phyloP scores from a whole-genome alignment of 2,113 vertebrate species.

The Trematomus loennbergii region DNA sequence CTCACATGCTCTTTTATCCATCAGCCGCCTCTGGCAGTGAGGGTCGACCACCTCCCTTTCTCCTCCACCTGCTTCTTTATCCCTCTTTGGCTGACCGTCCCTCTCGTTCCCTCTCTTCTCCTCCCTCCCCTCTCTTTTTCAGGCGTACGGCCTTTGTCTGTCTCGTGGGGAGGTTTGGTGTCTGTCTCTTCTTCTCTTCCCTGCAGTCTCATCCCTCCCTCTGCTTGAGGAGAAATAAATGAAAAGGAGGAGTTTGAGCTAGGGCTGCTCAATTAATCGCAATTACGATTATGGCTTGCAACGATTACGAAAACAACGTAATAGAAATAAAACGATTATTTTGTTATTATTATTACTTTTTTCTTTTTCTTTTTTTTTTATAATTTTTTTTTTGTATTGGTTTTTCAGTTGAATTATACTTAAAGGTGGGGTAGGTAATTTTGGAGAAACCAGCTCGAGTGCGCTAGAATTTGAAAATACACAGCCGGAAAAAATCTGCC shows the following conservation, averaged over 20 bases:
- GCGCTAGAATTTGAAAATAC: too few relatives aligned
- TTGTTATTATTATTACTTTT: too few relatives aligned
- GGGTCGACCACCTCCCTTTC: slow-evolving; percentile 35
- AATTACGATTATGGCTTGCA: too few relatives aligned
- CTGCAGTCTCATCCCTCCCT: slow-evolving; percentile 34
- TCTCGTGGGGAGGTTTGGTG: slow-evolving; percentile 49
- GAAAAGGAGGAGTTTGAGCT: slow-evolving; percentile 22
- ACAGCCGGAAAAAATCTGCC: too few relatives aligned
- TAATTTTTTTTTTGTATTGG: too few relatives aligned
- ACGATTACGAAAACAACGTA: too few relatives aligned
- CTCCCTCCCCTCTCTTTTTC: slow-evolving; percentile 8
- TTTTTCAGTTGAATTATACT: too few relatives aligned
- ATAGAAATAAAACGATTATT: too few relatives aligned
- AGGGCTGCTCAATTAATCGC: too few relatives aligned
- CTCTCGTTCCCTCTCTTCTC: background rate
- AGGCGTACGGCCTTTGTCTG: slow-evolving; percentile 50
- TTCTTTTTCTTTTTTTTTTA: too few relatives aligned
- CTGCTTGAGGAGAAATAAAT: slow-evolving; percentile 35
- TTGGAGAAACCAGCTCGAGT: too few relatives aligned
- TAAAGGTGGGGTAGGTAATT: too few relatives aligned
- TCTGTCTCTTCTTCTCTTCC: slow-evolving; percentile 29
- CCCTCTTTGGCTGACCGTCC: slow-evolving; percentile 42
- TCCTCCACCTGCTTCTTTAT: slow-evolving; percentile 56
- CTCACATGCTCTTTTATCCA: slow-evolving; percentile 70
- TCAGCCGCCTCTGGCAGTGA: slow-evolving; percentile 43